Base-by-base conservation (phyloP, 2,113 vertebrate genomes). In the Aplodontia rufa region DNA sequence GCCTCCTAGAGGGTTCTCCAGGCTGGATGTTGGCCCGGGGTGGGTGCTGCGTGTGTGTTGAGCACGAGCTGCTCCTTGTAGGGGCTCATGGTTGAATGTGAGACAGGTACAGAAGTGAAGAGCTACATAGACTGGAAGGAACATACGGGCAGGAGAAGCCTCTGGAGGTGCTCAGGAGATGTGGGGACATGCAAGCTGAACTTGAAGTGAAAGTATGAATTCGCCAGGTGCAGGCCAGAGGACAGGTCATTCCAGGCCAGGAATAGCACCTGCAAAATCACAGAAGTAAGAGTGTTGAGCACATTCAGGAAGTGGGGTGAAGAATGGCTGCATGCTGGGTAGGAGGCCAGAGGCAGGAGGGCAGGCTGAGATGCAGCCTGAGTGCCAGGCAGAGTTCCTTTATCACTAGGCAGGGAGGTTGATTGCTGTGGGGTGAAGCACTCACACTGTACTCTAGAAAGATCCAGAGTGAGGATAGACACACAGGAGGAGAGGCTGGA, bases 301-400 rank as follows among this genome's bases (percentile, higher is more conserved):
- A 28, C 51, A 1, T 24, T 69, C 0, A 0, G 64, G 80, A 47
- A 19, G 35, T 0, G 4, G 11, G 55, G 68, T 42, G 49, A 60
- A 22, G 12, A 37, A 35, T 0, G 0, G 30, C 35, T 17, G 35
- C 8, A 1, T 0, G 1, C 5, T 60, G 53, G 69, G 32, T 1
- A 3, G 22, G 37, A 60, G 47, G 68, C 40, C 8, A 10, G 53
- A 2, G 14, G 8, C 20, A 8, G 14, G 14, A 6, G 10, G 72
- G 20, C 13, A 0, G 2, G 58, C n/a, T 28, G 58, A 26, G 53
- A 17, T 55, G 53, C 53, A 22, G 53, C 19, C 19, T 6, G 53
- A 51, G 53, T 55, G 58, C 58, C 58, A 58, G 58, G 58, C 58
- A 4, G 58, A 60, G 55, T 20, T 53, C 16, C 20, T 7, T 45